Evolutionary conservation across 2,888 invertebrate species (phyloP), one percentile per base, ranked within the genome.

Genomic region (Eupithecia dodoneata): DNA sequence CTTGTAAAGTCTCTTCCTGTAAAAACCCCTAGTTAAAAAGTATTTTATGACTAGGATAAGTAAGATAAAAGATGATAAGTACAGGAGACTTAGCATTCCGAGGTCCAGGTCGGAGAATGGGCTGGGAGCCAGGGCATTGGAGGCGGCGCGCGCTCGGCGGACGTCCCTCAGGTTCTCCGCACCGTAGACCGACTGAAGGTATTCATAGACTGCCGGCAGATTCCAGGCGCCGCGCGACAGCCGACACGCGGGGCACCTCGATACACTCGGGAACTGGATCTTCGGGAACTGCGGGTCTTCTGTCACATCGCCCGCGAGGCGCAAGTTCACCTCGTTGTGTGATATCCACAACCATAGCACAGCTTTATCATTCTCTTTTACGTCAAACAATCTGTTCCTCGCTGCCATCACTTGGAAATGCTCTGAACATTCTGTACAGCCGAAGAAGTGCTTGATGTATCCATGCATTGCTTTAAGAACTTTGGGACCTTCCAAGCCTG

Each of bases 301-400:
- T 1, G 98, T 98, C 4, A 93, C 81, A 90, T 99, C 98, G 0
- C 98, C 98, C 42, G 97, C 96, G 45, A 99, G 94, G 82, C 99
- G 96, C 81, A 97, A 94, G 90, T 99, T 99, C 0, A 98, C 99
- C 91, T 97, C 97, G 90, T 99, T 99, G 89, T 99, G 99, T 0
- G 98, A 97, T 85, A 96, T 96, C 99, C 99, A 99, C 44, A 99
- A 93, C 99, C 99, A 99, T 65, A 99, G 91, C 0, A 99, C 96
- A 18, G 97, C 97, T 79, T 98, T 97, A 76, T 97, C 96, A 83
- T 96, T 96, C 73, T 96, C 96, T 18, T 95, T 94, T 0, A 98
- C 97, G 83, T 97, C 96, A 87, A 96, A 96, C 79, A 97, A 95
- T 87, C 97, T 96, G 78, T 97, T 96, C 77, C 96, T 95, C 2